A percentile compares a stretch with the other conserved stretches of the same genome.
phyloP scores from a whole-genome alignment of 2,888 invertebrate genomes.

The Drosophila silvestris region DNA sequence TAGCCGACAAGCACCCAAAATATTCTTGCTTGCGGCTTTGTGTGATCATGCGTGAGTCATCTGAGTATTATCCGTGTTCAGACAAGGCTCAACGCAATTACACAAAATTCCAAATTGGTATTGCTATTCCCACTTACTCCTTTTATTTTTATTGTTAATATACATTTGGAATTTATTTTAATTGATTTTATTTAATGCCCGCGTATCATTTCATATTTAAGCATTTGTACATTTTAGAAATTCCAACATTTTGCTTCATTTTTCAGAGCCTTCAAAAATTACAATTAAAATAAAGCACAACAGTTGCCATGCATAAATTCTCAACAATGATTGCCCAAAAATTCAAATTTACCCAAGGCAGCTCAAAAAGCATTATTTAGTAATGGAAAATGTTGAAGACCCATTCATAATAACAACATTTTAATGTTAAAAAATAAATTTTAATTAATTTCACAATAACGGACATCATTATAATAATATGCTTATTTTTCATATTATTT shows the following conservation, averaged over 20 bases:
- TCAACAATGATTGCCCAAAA: conserved; percentile 3
- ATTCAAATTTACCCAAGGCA: conserved; percentile 2
- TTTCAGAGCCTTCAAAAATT: neutral
- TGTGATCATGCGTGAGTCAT: conserved; percentile 18
- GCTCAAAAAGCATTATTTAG: conserved; percentile 15
- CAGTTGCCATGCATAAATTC: neutral
- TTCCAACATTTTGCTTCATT: neutral
- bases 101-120: neutral
- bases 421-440: conserved; percentile 48
- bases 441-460: conserved; percentile 68
- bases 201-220: neutral
- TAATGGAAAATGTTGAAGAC: conserved; percentile 15
- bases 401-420: conserved; percentile 19
- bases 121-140: neutral
- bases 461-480: conserved; percentile 66
- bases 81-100: neutral
- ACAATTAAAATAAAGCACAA: neutral
- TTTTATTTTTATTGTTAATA: neutral
- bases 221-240: neutral
- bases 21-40: conserved; percentile 8
- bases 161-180: neutral
- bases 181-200: neutral
- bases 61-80: conserved; percentile 1
- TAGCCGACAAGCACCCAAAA: conserved; percentile 7
- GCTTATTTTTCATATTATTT: conserved; percentile 39